Conservation (phyloP, 2,888 invertebrate genomes). For the Melanargia galathea region DNA sequence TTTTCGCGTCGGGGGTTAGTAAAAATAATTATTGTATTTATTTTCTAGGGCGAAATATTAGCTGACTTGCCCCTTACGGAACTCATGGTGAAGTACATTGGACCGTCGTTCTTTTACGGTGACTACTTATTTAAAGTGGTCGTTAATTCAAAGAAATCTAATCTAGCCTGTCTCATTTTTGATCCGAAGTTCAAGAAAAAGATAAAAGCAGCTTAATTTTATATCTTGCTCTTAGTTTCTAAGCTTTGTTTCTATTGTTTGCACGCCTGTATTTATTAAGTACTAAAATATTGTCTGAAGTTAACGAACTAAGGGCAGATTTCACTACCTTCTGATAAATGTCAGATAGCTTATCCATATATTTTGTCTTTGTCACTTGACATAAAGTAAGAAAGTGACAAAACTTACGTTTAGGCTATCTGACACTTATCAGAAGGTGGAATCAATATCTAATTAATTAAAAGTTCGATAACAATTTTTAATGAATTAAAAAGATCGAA, state of each 20-base stretch:
- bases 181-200: constrained; percentile 44
- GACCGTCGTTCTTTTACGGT: constrained; percentile 49
- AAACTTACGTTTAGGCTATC: too few relatives aligned
- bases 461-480: too few relatives aligned
- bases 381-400: too few relatives aligned
- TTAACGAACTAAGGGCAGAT: too few relatives aligned
- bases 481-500: too few relatives aligned
- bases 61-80: constrained; percentile 42
- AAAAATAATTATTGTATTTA: background rate
- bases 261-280: background rate
- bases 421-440: too few relatives aligned
- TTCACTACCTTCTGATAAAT: too few relatives aligned
- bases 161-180: constrained; percentile 45
- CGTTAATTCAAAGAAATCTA: constrained; percentile 45
- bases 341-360: too few relatives aligned
- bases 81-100: constrained; percentile 43
- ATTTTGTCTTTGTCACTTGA: too few relatives aligned
- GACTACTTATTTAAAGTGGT: constrained; percentile 44
- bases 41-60: constrained; percentile 43
- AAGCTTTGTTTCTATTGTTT: background rate
- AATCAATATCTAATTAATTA: too few relatives aligned
- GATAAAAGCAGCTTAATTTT: background rate
- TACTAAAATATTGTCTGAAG: too few relatives aligned
- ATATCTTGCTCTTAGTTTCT: background rate
- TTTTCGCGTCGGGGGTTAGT: too few relatives aligned